A percentile compares a stretch with the other conserved stretches of the same genome.
phyloP scores from a whole-genome alignment of 30 jellyfish, hydroid and myxozoan species.

The Euphysa ruthae region DNA sequence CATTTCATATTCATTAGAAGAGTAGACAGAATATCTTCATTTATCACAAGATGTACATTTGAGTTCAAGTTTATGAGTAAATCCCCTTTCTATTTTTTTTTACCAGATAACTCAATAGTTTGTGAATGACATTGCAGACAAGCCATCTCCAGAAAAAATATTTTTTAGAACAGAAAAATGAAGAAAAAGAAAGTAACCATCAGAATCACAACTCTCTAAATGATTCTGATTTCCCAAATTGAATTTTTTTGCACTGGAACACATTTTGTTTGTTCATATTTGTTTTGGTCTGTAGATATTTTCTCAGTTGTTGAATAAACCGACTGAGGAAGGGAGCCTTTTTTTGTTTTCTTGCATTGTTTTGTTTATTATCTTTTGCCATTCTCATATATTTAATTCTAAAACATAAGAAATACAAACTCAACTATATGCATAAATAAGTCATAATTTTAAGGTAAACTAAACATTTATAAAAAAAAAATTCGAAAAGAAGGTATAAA shows the following conservation, averaged over 20 bases:
- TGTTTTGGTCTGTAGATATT: not conserved
- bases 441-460: too few relatives aligned
- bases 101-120: not conserved
- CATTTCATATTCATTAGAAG: not conserved
- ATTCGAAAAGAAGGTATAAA: too few relatives aligned
- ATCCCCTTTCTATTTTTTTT: not conserved
- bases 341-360: not conserved
- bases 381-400: not conserved
- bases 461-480: too few relatives aligned
- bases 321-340: not conserved
- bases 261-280: not conserved
- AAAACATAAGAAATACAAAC: too few relatives aligned
- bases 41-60: not conserved
- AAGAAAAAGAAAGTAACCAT: not conserved
- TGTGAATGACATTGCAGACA: not conserved
- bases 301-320: not conserved
- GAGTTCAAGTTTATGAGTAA: not conserved
- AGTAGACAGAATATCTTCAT: not conserved
- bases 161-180: not conserved
- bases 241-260: not conserved
- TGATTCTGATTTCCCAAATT: not conserved
- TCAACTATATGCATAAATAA: too few relatives aligned
- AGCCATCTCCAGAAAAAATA: not conserved
- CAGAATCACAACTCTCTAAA: not conserved
- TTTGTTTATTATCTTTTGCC: not conserved